Evolutionary conservation across 2,797 vertebrate genomes (phyloP), one percentile per base, ranked within the genome.

Genomic region (Pteronotus mesoamericanus): DNA sequence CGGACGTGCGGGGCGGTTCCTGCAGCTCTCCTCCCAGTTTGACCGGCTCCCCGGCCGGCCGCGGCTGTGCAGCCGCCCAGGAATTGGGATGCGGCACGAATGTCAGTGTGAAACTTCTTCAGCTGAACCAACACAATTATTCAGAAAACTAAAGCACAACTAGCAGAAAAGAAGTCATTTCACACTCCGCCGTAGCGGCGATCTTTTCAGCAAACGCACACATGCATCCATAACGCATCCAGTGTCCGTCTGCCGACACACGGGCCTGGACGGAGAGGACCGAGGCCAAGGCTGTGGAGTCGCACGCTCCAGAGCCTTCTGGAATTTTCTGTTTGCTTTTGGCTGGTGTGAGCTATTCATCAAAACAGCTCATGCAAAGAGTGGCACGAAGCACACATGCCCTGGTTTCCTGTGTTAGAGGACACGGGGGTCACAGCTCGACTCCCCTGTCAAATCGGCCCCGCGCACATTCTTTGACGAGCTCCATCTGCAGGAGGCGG

Each of bases 211-310:
- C 12, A 4, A 29, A 34, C 0, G 5, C 22, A 7, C 2, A 2
- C 9, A n/a, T 0, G 3, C 10, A 0, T 11, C 26, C 7, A 0
- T 0, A 0, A 6, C 6, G 14, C 34, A 4, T 2, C 11, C 15
- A 32, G 15, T 29, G 3, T 15, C 59, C 7, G 5, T 34, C 39
- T 59, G 29, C n/a, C 16, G 3, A 8, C 24, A 42, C 59, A 29
- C 34, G 22, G 37, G 29, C 21, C 0, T 0, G 29, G 11, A 22
- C 0, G 37, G 18, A 32, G 84, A 66, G n/a, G 5, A 6, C 3
- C 1, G 0, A 26, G 72, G 24, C 5, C 0, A 0, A 16, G 71
- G 29, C 84, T 12, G 37, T 10, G 39, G 7, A 6, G n/a, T 0
- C 4, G 34, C 66, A 68, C 0, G 4, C 34, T 53, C 32, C 66